A percentile compares a stretch with the other conserved stretches of the same genome.
Evolutionary conservation across 1,140 invertebrate genomes (phyloP).

Genomic region (Cryptotermes secundus): DNA sequence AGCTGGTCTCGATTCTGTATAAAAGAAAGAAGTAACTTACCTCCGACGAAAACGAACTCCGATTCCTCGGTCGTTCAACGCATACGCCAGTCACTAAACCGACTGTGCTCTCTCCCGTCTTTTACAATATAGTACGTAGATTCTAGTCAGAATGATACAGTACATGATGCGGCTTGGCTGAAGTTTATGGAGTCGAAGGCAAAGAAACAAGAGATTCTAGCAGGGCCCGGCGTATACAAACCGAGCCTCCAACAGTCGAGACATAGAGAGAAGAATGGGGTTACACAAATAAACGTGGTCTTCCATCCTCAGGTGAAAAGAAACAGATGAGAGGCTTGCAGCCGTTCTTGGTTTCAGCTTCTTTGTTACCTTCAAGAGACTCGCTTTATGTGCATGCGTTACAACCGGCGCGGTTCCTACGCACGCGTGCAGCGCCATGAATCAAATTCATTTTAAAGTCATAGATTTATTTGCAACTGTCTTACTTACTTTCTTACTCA

Average conservation of each 20-base stretch:
- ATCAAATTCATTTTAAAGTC: no score
- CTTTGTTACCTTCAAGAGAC: neutral
- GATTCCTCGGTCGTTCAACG: no score
- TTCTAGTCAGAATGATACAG: neutral
- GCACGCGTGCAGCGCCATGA: no score
- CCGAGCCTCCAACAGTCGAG: neutral
- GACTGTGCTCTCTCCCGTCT: no score
- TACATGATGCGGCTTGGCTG: neutral
- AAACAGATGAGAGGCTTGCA: neutral
- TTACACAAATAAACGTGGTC: neutral
- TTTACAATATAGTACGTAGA: no score
- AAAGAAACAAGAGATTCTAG: neutral
- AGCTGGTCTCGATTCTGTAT: no score
- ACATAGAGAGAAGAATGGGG: neutral
- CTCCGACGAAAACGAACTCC: no score
- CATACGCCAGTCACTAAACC: no score
- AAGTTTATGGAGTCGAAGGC: constrained; percentile 4
- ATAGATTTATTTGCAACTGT: no score
- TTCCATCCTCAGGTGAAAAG: neutral
- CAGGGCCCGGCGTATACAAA: neutral
- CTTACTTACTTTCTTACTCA: no score
- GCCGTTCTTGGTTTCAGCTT: neutral
- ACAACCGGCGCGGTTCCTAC: no score
- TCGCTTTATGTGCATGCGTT: neutral
- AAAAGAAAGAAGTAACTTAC: no score